Evolutionary conservation across 2,888 invertebrate genomes (phyloP), one percentile per base, ranked within the genome.

Genomic region (Nymphalis urticae): DNA sequence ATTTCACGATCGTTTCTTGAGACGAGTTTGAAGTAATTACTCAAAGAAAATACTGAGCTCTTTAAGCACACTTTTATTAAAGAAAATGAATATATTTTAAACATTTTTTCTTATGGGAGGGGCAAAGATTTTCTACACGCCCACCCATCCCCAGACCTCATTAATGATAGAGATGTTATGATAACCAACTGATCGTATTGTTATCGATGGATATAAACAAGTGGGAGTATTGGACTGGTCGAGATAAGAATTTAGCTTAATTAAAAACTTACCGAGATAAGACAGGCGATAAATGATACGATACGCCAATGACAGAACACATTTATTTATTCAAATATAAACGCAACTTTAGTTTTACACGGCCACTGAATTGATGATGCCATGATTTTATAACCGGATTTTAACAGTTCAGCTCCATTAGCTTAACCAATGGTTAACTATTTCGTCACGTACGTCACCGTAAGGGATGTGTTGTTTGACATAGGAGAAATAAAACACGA

Each of bases 191-290:
- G 62, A 62, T 58, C 62, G 19, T 17, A 61, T 61, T 42, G 56
- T 56, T 67, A 67, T 62, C 67, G 65, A 65, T 62, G 56, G 47
- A 61, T 61, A 58, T 32, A 58, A 58, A 58, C 58, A 42, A 66
- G 66, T 66, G 61, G 62, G 62, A 42, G 56, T 53, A 62, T 56
- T 56, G 61, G 51, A 63, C 66, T 54, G 48, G 60, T 56, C 50
- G 54, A 42, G 70, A 70, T 70, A 68, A 68, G 56, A 54, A 68
- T 64, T 56, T 32, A 64, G 32, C 58, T 70, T 68, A 70, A 68
- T 70, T 70, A 70, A 70, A 58, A 62, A 68, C 54, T 64, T 61
- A 64, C 58, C 51, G 36, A 64, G 68, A 64, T 51, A 48, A 50
- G 61, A 60, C 66, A 60, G 53, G 54, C 60, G 66, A 62, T 61